Percentiles rank a stretch among this genome's conserved stretches.
These are phyloP conservation scores for Merodon equestris DNA, from an alignment of 2,888 invertebrate genomes.

Conservation along the genomic window DNA sequence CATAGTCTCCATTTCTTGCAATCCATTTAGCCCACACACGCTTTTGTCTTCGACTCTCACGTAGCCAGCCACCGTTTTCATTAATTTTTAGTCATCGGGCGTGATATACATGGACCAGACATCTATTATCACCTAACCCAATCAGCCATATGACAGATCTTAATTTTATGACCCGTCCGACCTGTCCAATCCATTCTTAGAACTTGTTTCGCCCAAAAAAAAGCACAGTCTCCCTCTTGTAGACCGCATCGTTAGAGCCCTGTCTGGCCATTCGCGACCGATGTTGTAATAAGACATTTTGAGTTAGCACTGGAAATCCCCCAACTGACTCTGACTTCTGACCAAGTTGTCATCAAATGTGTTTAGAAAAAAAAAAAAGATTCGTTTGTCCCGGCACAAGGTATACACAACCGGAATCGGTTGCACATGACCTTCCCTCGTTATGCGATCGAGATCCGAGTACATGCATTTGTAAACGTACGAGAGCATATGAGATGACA, in stretches of 20 bases:
- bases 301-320: constrained; percentile 23
- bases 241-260: constrained; percentile 29
- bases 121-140: constrained; percentile 3
- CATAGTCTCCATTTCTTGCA: too few relatives aligned
- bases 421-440: constrained; percentile 26
- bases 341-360: not conserved
- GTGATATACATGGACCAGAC: constrained; percentile 20
- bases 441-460: constrained; percentile 30
- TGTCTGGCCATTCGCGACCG: not conserved
- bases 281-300: constrained; percentile 20
- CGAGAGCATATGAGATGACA: constrained; percentile 14
- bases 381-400: constrained; percentile 1
- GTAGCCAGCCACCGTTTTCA: too few relatives aligned
- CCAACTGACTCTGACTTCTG: not conserved
- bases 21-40: too few relatives aligned
- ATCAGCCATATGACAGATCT: constrained; percentile 20
- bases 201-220: constrained; percentile 49
- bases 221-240: not conserved
- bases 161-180: constrained; percentile 24
- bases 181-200: constrained; percentile 18
- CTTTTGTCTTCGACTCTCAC: too few relatives aligned
- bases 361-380: constrained; percentile 14
- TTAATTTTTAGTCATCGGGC: too few relatives aligned
- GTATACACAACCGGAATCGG: constrained; percentile 51
- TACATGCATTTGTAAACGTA: constrained; percentile 40